Evolutionary conservation across 2,113 vertebrate species (phyloP).

Genomic region (Tricholaema leucomelas): DNA sequence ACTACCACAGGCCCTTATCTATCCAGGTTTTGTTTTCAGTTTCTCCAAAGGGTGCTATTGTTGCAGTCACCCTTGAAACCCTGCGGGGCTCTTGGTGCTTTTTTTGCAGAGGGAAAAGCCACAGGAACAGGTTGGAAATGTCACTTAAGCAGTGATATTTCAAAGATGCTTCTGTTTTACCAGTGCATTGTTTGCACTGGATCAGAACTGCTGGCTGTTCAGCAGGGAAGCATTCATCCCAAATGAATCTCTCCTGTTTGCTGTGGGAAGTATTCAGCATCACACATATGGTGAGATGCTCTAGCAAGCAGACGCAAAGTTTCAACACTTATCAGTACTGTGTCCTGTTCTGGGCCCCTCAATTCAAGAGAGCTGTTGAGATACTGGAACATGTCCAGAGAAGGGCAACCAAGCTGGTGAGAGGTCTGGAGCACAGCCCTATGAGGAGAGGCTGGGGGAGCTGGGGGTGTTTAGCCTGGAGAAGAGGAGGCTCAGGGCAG

Average conservation of each 20-base stretch:
- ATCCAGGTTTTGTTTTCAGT: not conserved
- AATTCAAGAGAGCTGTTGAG: no score
- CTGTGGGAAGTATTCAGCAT: not conserved
- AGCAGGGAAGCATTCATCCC: not conserved
- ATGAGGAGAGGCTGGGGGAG: no score
- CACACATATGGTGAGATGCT: not conserved
- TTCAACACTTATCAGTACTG: not conserved
- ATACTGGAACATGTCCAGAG: no score
- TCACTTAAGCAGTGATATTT: not conserved
- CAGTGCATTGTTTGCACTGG: not conserved
- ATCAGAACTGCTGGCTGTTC: rapidly evolving
- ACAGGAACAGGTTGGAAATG: not conserved
- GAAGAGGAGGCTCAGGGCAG: no score
- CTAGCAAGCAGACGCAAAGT: not conserved
- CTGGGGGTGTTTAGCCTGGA: no score
- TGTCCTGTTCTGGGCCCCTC: no score
- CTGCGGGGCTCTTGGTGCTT: not conserved
- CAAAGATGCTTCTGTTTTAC: conserved; percentile 18
- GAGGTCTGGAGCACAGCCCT: no score
- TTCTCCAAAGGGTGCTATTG: not conserved
- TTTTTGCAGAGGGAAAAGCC: not conserved
- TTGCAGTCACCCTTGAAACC: not conserved
- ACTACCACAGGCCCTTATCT: not conserved
- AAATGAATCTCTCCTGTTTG: not conserved
- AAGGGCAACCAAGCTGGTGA: no score